Percentiles rank a stretch among this genome's conserved stretches.
Conservation (phyloP, 2,797 vertebrate genomes). For the Sitta carolinensis region DNA sequence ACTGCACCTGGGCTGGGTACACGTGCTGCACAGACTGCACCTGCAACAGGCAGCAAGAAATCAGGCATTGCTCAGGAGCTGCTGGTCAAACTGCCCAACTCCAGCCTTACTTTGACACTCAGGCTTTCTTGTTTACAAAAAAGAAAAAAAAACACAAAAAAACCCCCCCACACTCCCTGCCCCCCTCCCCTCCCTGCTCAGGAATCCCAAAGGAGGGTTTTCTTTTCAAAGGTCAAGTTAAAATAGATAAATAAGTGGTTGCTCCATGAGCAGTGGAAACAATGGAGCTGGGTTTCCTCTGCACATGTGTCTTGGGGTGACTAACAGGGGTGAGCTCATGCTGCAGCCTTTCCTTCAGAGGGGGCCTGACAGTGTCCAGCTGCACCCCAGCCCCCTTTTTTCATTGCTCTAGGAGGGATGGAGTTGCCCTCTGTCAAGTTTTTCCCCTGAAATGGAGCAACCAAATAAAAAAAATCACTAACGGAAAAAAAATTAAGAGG, state of each 20-base stretch:
- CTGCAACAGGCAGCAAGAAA: conserved; percentile 65
- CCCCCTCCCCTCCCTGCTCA: background rate
- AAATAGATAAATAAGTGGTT: conserved; percentile 14
- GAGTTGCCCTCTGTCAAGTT: background rate
- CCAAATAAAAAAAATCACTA: background rate
- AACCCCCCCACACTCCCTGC: background rate
- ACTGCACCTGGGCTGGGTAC: conserved; percentile 94
- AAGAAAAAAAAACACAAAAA: background rate
- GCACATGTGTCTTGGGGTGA: background rate
- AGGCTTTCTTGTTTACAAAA: background rate
- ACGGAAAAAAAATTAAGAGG: background rate
- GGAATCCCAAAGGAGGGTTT: background rate
- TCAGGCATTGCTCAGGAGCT: background rate
- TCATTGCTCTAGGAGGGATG: background rate
- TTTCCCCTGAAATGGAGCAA: background rate
- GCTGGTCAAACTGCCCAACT: background rate
- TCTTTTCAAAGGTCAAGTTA: conserved; percentile 16
- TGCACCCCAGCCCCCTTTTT: background rate
- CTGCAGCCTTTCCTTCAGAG: background rate
- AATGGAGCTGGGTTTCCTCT: conserved; percentile 41
- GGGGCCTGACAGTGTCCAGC: background rate
- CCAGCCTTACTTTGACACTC: background rate
- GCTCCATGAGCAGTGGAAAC: conserved; percentile 35
- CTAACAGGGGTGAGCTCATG: conserved; percentile 1
- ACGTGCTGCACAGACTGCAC: conserved; percentile 91